Base-by-base conservation (phyloP, 1,140 invertebrate genomes). In the Drosophila burlai region DNA sequence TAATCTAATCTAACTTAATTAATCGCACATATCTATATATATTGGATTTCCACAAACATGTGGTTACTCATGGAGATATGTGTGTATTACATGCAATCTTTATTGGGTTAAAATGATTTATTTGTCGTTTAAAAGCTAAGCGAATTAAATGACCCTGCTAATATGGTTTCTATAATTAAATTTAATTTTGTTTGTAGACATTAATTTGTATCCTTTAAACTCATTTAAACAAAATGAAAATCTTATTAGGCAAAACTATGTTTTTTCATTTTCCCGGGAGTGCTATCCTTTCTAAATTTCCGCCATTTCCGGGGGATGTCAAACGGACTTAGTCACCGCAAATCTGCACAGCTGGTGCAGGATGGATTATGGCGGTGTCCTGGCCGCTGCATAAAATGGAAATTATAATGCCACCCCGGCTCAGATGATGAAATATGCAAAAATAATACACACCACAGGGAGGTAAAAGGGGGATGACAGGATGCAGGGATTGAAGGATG, bases 391-490 rank as follows among this genome's bases (percentile, higher is more conserved):
- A 52, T 50, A 13, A 74, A 80, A 68, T 80, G 59, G 16, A 80
- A 80, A 80, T 75, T 74, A 75, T 73, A 79, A 79, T 69, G 62
- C 50, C 16, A 21, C 38, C 68, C 40, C n/a, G 43, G 24, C 26
- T 67, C 34, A 68, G 40, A 76, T 76, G 36, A 76, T 78, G 36
- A 78, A 78, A 57, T 69, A 78, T 79, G 76, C 45, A 72, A 62
- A 71, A 71, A 78, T 29, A 49, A 75, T 3, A 43, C 36, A 43
- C 26, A 52, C 54, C 60, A 16, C 38, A 26, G 18, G 38, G 2
- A 11, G 15, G 29, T 16, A 1, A 4, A 18, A n/a, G 10, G 15
- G 16, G 9, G n/a, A 13, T 16, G 4, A 6, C 5, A 15, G 61
- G 10, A 11, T 11, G n/a, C 34, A 11, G 13, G 31, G 18, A 38